Percentiles rank a stretch among this genome's conserved stretches.
Conservation (phyloP, 2,113 vertebrate species). For the Percopsis transmontana region DNA sequence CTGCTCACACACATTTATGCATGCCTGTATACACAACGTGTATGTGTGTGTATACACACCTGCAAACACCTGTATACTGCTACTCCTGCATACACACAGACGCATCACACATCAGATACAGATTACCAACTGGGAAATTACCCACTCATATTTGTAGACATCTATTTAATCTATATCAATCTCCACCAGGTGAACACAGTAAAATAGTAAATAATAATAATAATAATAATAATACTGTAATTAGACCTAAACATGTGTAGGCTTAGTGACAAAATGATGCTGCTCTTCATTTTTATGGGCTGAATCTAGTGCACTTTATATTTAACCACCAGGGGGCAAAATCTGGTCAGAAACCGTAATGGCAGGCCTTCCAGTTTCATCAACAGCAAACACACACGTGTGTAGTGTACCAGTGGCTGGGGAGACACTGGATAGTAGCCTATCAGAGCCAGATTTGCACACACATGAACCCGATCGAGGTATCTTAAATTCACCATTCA, state of each 20-base stretch:
- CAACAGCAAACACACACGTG: slow-evolving; percentile 1
- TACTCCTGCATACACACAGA: not conserved
- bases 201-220: not conserved
- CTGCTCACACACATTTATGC: slow-evolving; percentile 16
- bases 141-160: not conserved
- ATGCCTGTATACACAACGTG: not conserved
- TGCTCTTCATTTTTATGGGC: slow-evolving; percentile 25
- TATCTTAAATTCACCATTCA: too few species aligned
- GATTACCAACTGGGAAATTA: too few species aligned
- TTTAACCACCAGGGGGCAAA: slow-evolving; percentile 80
- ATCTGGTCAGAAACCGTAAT: slow-evolving; percentile 67
- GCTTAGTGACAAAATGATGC: not conserved
- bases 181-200: not conserved
- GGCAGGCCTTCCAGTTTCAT: slow-evolving; percentile 19
- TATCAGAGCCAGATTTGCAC: too few species aligned
- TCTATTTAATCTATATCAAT: not conserved
- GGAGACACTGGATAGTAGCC: too few species aligned
- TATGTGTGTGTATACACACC: not conserved
- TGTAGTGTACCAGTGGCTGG: too few species aligned
- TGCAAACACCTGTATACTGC: not conserved
- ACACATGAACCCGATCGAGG: too few species aligned
- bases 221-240: not conserved
- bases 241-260: too few species aligned
- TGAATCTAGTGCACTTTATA: slow-evolving; percentile 39
- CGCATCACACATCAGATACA: too few species aligned